Base-by-base conservation (phyloP, 1,140 invertebrate genomes). In the Drosophila simulans region DNA sequence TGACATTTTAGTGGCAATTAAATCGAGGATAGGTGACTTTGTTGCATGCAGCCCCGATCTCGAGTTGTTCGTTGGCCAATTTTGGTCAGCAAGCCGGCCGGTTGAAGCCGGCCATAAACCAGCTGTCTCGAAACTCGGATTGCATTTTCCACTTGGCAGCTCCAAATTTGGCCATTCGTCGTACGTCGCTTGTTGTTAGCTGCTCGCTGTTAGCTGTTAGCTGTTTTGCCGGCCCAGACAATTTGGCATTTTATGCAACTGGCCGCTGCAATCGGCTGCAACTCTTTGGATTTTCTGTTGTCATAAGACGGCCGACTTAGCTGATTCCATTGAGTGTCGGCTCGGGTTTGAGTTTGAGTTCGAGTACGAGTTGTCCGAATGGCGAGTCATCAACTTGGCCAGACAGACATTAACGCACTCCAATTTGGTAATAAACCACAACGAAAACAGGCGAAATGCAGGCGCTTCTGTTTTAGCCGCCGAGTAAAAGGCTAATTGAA, bases 191-290 rank as follows among this genome's bases (percentile, higher is more conserved):
- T 27, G 66, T 46, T 34, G 45, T 46, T 59, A 52, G 20, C 49
- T 62, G 52, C 20, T 8, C 3, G 48, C 40, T 17, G 48, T 43
- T 58, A 51, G 20, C 48, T 64, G 49, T 17, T 5, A 5, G 49
- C 43, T 22, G 49, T 39, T 12, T 37, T 13, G 66, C 52, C 66
- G 53, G 20, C 54, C 65, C 83, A 86, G 83, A 86, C 83, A 79
- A 86, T 86, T 86, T 86, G 83, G 83, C 83, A 79, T 86, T 86
- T 85, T 82, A 76, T 82, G 82, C 83, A 86, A 86, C 68, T 56
- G 72, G 46, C 53, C 8, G 53, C 53, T 49, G 59, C 51, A 48
- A 76, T 66, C 54, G 37, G 40, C 49, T 20, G 15, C 52, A 63
- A 68, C 27, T 52, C 45, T 27, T 45, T 45, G 8, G 49, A 22